Base-by-base conservation (phyloP, 1,140 invertebrate genomes). In the Trypoxylus dichotomus region DNA sequence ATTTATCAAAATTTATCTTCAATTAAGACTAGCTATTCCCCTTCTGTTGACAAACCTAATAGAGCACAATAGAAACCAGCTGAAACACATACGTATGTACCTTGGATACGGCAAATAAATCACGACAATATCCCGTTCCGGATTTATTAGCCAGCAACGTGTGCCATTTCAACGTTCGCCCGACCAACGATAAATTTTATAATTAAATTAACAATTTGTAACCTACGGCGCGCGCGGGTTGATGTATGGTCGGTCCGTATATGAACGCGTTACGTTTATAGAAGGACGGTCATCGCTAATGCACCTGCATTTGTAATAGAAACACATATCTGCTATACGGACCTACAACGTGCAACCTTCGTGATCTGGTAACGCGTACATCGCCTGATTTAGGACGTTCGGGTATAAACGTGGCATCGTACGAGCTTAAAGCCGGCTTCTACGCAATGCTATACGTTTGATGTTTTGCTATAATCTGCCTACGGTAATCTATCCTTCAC, bases 131-230 rank as follows among this genome's bases (percentile, higher is more conserved):
- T 54, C 47, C 47, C 47, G 19, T 54, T n/a, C 15, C 47, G 19
- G 47, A 54, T 54, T 54, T 54, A 54, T 54, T n/a, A 54, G 47
- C 47, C 47, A 54, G 19, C 47, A 54, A 54, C 47, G 47, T 54
- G 19, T n/a, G 15, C 15, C 15, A 8, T 19, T 54, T n/a, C 47
- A 54, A 19, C 15, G 19, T 54, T 19, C 47, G 19, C 47, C 15
- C 47, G 47, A 19, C 47, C 19, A 37, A 54, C 47, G 15, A 19
- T 54, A 54, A 54, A 54, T 54, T 54, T 54, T 19, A 54, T 54
- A 54, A 54, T 54, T 54, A 54, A 54, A 54, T 54, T 54, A 54
- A 54, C 47, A 54, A 54, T 54, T 54, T 54, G 47, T 54, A 19
- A 19, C 47, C 47, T 54, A 54, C 47, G 47, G 47, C 47, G 19